Conservation (phyloP, 2,888 invertebrate genomes). For the Gymnoscelis rufifasciata region DNA sequence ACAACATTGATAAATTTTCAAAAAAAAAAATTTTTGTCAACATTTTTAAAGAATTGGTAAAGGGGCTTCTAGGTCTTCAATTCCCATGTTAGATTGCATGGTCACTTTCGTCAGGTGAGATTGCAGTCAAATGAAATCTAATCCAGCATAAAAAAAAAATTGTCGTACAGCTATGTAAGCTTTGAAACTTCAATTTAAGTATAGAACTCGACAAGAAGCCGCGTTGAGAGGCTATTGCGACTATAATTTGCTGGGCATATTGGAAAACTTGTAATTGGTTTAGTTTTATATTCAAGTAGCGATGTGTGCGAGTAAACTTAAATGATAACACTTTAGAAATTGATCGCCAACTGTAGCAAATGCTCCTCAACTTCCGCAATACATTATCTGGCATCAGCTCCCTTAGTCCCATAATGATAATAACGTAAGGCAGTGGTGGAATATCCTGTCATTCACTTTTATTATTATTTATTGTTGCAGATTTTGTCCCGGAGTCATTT, state of each 20-base stretch:
- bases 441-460: constrained; percentile 20
- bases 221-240: constrained; percentile 53
- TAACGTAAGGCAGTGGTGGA: constrained; percentile 14
- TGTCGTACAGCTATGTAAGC: constrained; percentile 27
- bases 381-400: constrained; percentile 14
- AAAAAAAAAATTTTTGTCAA: no score
- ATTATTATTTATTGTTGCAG: constrained; percentile 53
- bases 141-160: no score
- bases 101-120: no score
- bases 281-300: constrained; percentile 66
- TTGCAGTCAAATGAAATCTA: no score
- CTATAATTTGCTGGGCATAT: constrained; percentile 70
- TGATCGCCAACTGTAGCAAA: constrained; percentile 32
- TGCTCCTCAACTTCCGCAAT: constrained; percentile 20
- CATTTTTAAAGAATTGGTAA: no score
- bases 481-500: constrained; percentile 74
- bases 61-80: no score
- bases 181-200: constrained; percentile 50
- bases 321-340: constrained; percentile 55
- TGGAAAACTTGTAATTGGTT: constrained; percentile 76
- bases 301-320: constrained; percentile 56
- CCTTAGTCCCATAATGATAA: constrained; percentile 15
- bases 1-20: no score
- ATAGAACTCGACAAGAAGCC: constrained; percentile 49
- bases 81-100: no score